These are phyloP conservation scores for Aelia acuminata DNA, from an alignment of 2,888 invertebrate species.

Conservation along the genomic window DNA sequence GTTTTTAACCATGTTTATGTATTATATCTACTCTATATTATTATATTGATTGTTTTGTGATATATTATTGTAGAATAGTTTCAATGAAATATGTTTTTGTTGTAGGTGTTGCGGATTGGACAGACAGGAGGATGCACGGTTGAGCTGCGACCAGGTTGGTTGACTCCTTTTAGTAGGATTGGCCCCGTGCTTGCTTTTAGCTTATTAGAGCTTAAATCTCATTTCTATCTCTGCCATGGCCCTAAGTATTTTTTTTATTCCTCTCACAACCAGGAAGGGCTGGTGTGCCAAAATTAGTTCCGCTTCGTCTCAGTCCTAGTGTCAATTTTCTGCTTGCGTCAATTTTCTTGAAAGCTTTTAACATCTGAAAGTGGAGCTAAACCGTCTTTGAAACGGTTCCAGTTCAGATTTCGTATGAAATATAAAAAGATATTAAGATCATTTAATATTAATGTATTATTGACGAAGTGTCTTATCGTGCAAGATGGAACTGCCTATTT, in stretches of 20 bases:
- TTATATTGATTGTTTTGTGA: background rate
- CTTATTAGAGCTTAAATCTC: conserved; percentile 44
- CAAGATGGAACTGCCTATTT: no score
- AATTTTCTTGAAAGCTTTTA: conserved; percentile 24
- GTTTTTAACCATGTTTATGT: no score
- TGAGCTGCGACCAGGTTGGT: conserved; percentile 31
- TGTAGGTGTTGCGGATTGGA: conserved; percentile 3
- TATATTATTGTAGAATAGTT: background rate
- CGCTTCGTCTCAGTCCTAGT: background rate
- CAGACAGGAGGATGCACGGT: background rate
- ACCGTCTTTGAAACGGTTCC: background rate
- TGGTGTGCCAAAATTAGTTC: conserved; percentile 4
- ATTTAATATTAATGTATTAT: no score
- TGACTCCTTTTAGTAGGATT: conserved; percentile 37
- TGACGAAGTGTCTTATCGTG: no score
- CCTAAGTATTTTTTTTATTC: conserved; percentile 8
- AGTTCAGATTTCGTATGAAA: background rate
- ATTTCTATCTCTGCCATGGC: conserved; percentile 1
- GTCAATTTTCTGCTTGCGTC: background rate
- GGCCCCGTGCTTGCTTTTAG: conserved; percentile 8
- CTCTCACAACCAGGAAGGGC: background rate
- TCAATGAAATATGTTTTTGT: background rate
- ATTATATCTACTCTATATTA: background rate
- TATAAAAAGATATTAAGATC: background rate
- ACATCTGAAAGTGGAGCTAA: background rate